These are phyloP conservation scores for Drosophila stalkeri DNA, from an alignment of 2,888 invertebrate species.

Conservation along the genomic window DNA sequence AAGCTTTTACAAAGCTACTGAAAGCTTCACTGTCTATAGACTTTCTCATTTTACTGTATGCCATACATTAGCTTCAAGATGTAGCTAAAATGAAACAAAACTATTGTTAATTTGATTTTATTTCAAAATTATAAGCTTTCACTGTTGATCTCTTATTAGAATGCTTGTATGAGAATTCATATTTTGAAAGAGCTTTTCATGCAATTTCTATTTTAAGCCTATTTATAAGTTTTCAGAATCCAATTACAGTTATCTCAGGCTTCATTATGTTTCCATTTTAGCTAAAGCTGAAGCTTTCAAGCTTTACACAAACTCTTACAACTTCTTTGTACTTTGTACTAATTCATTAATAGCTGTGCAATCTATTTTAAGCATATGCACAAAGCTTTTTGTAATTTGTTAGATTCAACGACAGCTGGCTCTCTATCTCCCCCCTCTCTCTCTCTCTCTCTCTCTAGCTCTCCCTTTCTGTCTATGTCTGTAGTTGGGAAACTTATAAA, in stretches of 20 bases:
- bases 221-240: background rate
- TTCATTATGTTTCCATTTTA: background rate
- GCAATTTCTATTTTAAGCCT: background rate
- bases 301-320: slow-evolving; percentile 16
- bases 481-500: slow-evolving; percentile 69
- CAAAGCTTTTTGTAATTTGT: slow-evolving; percentile 67
- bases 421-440: background rate
- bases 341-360: slow-evolving; percentile 56
- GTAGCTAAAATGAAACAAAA: no score
- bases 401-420: slow-evolving; percentile 36
- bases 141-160: no score
- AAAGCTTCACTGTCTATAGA: background rate
- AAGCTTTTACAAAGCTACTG: background rate
- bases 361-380: slow-evolving; percentile 62
- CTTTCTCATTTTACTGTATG: background rate
- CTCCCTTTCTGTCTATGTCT: background rate
- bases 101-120: no score
- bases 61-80: background rate
- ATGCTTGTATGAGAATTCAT: no score
- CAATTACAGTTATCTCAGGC: background rate
- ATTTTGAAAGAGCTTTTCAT: background rate
- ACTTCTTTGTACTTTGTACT: slow-evolving; percentile 29
- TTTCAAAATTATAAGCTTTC: no score
- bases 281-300: background rate
- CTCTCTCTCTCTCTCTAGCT: background rate